Percentiles rank a stretch among this genome's conserved stretches.
These are phyloP conservation scores for Nebria brevicollis DNA, from an alignment of 2,888 invertebrate species.

Conservation along the genomic window DNA sequence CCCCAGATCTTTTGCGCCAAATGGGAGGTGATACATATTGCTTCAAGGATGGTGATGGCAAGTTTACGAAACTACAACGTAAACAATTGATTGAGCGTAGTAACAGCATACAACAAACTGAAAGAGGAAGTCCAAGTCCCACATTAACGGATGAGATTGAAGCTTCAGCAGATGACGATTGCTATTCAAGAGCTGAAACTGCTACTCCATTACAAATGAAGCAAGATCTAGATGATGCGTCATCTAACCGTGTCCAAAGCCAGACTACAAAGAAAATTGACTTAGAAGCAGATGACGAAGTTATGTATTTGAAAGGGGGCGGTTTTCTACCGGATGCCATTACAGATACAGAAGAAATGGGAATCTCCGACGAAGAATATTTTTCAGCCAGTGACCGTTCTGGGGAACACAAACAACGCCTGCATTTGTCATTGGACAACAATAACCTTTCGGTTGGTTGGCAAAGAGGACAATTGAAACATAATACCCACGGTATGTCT, in stretches of 20 bases:
- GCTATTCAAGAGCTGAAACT: conserved; percentile 56
- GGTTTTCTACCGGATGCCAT: conserved; percentile 60
- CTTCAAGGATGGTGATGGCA: conserved; percentile 57
- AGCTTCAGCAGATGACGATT: conserved; percentile 62
- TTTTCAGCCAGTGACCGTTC: conserved; percentile 22
- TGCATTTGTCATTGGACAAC: conserved; percentile 39
- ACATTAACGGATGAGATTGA: conserved; percentile 54
- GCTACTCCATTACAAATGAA: conserved; percentile 60
- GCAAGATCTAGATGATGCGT: conserved; percentile 61
- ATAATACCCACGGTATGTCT: conserved; percentile 49
- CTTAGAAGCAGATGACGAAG: conserved; percentile 62
- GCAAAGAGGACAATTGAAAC: conserved; percentile 32
- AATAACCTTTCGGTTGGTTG: conserved; percentile 5
- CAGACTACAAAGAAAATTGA: conserved; percentile 62
- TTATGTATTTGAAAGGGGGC: conserved; percentile 65
- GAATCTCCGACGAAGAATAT: conserved; percentile 55
- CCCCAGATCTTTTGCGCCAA: conserved; percentile 56
- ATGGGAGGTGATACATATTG: conserved; percentile 55
- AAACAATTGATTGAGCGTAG: conserved; percentile 37
- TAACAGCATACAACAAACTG: conserved; percentile 39
- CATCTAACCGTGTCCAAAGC: conserved; percentile 62
- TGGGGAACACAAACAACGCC: conserved; percentile 18
- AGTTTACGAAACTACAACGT: conserved; percentile 53
- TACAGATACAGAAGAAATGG: conserved; percentile 69
- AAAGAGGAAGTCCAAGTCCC: conserved; percentile 44